Conservation (phyloP, 2,888 invertebrate genomes). For the Xestia sexstrigata region DNA sequence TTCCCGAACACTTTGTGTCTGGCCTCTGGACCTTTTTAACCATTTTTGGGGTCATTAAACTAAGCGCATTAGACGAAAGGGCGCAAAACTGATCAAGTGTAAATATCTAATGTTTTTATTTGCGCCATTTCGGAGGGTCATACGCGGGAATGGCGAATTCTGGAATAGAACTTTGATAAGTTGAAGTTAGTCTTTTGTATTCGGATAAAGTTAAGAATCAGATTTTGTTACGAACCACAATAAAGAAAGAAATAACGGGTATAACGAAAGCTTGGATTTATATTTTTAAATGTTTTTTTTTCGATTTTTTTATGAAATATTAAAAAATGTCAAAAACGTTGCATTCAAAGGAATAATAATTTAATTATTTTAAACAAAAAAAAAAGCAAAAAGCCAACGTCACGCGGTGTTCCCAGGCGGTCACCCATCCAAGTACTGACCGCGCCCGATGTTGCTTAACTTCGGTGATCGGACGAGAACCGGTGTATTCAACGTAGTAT, state of each 20-base stretch:
- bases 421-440: conserved; percentile 89
- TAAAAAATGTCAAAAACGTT: background rate
- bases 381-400: conserved; percentile 71
- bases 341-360: background rate
- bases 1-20: conserved; percentile 53
- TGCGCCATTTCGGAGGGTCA: conserved; percentile 70
- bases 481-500: conserved; percentile 81
- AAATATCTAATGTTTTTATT: conserved; percentile 88
- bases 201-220: background rate
- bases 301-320: background rate
- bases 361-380: too few species aligned
- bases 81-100: conserved; percentile 86
- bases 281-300: background rate
- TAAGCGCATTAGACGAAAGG: conserved; percentile 85
- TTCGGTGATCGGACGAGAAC: conserved; percentile 68
- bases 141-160: conserved; percentile 54
- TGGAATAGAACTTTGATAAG: conserved; percentile 41
- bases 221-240: background rate
- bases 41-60: conserved; percentile 86
- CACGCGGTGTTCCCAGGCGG: conserved; percentile 86
- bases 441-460: conserved; percentile 82
- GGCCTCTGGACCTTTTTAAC: conserved; percentile 76
- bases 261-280: background rate
- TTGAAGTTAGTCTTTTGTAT: background rate
- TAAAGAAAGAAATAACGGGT: background rate